Evolutionary conservation across 2,888 invertebrate species (phyloP).

Genomic region (Meganola albula): DNA sequence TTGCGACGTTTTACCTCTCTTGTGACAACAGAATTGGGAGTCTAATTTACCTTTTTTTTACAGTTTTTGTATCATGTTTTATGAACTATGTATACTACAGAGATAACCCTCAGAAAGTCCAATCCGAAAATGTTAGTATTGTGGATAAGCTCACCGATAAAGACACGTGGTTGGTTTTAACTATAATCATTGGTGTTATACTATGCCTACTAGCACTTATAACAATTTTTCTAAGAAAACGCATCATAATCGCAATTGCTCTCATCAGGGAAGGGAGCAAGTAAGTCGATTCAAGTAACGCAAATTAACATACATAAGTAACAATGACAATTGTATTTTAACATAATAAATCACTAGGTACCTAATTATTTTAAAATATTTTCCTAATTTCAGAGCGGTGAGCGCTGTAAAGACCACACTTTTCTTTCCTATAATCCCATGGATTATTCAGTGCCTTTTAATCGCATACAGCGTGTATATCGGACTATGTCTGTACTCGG

Average conservation of each 20-base stretch:
- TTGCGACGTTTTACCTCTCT: too few relatives aligned
- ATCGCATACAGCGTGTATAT: slow-evolving; percentile 84
- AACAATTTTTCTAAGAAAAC: slow-evolving; percentile 87
- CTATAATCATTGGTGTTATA: slow-evolving; percentile 81
- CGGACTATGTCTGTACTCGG: slow-evolving; percentile 83
- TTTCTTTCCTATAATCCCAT: slow-evolving; percentile 94
- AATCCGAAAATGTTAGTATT: slow-evolving; percentile 61
- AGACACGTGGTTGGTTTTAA: slow-evolving; percentile 82
- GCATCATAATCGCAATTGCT: slow-evolving; percentile 92
- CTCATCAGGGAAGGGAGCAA: slow-evolving; percentile 94
- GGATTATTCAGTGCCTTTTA: slow-evolving; percentile 86
- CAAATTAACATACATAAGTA: background rate
- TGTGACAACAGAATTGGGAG: too few relatives aligned
- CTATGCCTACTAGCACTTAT: slow-evolving; percentile 83
- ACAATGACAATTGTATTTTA: too few relatives aligned
- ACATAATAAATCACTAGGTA: too few relatives aligned
- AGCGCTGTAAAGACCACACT: slow-evolving; percentile 89
- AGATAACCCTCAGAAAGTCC: slow-evolving; percentile 58
- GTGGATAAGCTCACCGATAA: slow-evolving; percentile 73
- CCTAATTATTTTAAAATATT: too few relatives aligned
- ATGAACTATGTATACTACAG: slow-evolving; percentile 76
- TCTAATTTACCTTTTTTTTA: too few relatives aligned
- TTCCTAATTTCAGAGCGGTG: slow-evolving; percentile 83
- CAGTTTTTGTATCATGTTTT: slow-evolving; percentile 80
- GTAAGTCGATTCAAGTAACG: too few relatives aligned